Base-by-base conservation (phyloP, 2,113 vertebrate species). In the Otolemur garnettii region DNA sequence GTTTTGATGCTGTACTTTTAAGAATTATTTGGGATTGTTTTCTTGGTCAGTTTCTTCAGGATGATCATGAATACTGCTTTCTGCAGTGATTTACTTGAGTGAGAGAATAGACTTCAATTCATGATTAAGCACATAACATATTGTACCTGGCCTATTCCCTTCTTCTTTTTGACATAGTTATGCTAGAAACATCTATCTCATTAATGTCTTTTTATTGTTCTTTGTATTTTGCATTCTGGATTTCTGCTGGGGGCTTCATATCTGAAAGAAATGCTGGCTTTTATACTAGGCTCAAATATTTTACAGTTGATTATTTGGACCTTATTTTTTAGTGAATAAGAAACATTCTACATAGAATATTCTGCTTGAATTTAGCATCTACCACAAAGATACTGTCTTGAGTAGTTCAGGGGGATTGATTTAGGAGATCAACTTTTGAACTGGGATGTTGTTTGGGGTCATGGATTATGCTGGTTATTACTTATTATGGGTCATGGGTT, bases 11-110 rank as follows among this genome's bases (percentile, higher is more conserved):
- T 3, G 13, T 86, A 69, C 59, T 83, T 97, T 91, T 90, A 96
- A 38, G 4, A 38, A 83, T 94, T 95, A 92, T 97, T 97, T 96
- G 59, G 55, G 79, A 87, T 93, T 68, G 26, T 93, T 96, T 96
- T 93, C 3, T 92, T 97, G 87, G 95, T 96, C 91, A 30, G 5
- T 91, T 96, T 97, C 85, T 96, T 97, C 69, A 91, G 91, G 92
- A 88, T 96, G 68, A 92, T 78, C 55, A 79, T 97, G 79, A 15
- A 35, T 96, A 94, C 90, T 94, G 75, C 18, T 93, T 45, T 89
- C 66, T 90, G 93, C 66, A 94, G 90, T 93, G 91, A 93, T 97
- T 96, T 91, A 95, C 91, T 93, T 75, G 45, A 84, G 59, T 82
- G 77, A 33, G 8, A 96, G 53, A 50, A 2, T 3, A 64, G 0